Conservation (phyloP, 2,113 vertebrate species). For the Balaenoptera acutorostrata region DNA sequence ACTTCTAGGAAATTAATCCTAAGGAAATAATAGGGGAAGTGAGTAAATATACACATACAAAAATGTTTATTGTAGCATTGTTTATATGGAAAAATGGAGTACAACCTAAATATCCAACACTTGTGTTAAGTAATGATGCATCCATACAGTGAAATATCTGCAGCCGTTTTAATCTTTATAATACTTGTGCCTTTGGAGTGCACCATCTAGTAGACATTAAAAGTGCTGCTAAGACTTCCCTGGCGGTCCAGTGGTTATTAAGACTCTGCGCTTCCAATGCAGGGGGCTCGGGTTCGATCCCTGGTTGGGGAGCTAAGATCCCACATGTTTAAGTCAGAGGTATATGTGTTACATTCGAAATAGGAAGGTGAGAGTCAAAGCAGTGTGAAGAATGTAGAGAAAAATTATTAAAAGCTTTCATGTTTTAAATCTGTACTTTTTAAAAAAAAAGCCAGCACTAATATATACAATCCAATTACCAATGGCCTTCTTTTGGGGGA, state of each 20-base stretch:
- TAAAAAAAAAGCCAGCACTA: background rate
- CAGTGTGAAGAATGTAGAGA: background rate
- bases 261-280: too few species aligned
- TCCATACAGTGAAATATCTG: background rate
- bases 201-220: background rate
- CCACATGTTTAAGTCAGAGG: background rate
- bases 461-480: background rate
- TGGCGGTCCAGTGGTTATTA: too few species aligned
- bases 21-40: background rate
- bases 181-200: background rate
- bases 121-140: background rate
- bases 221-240: background rate
- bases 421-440: background rate
- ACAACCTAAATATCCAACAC: background rate
- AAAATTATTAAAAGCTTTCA: background rate
- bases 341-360: background rate
- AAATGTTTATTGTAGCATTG: background rate
- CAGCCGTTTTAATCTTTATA: background rate
- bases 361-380: background rate
- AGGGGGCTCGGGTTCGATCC: too few species aligned
- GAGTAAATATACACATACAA: background rate
- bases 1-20: background rate
- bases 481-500: background rate
- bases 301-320: background rate
- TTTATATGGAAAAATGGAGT: background rate